Evolutionary conservation across 2,888 invertebrate genomes (phyloP).

Genomic region (Neocrepidodera transversa): DNA sequence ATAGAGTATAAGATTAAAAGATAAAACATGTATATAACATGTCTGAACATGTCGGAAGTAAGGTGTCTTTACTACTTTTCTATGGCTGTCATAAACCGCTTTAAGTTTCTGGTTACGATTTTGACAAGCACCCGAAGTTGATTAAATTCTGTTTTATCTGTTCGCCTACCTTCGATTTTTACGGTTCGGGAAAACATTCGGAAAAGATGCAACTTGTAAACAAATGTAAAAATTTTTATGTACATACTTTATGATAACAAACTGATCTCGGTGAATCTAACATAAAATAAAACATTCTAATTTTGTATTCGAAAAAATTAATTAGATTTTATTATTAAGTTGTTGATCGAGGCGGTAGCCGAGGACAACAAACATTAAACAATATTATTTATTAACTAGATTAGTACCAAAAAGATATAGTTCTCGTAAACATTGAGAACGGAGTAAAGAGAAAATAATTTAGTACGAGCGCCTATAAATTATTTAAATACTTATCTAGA

Average conservation of each 20-base stretch:
- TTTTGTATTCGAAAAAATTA: too few relatives aligned
- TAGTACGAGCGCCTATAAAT: too few relatives aligned
- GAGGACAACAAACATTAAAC: too few relatives aligned
- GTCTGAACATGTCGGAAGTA: conserved; percentile 26
- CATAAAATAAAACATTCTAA: too few relatives aligned
- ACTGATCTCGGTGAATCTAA: too few relatives aligned
- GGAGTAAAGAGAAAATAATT: too few relatives aligned
- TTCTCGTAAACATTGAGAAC: too few relatives aligned
- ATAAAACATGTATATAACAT: conserved; percentile 43
- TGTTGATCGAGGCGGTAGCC: too few relatives aligned
- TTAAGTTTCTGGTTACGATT: conserved; percentile 44
- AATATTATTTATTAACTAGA: too few relatives aligned
- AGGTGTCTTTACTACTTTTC: conserved; percentile 45
- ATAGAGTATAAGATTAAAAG: conserved; percentile 46
- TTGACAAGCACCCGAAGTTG: conserved; percentile 46
- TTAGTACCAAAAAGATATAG: too few relatives aligned
- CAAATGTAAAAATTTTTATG: neutral
- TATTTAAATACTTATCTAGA: too few relatives aligned
- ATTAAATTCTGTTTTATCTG: conserved; percentile 47
- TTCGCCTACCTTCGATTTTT: conserved; percentile 26
- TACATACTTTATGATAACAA: neutral
- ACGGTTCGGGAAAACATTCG: neutral
- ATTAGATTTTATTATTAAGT: too few relatives aligned
- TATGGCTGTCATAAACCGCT: conserved; percentile 46
- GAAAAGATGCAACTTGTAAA: neutral